Evolutionary conservation across 2,888 invertebrate species (phyloP).

Genomic region (Silvanus unidentatus): DNA sequence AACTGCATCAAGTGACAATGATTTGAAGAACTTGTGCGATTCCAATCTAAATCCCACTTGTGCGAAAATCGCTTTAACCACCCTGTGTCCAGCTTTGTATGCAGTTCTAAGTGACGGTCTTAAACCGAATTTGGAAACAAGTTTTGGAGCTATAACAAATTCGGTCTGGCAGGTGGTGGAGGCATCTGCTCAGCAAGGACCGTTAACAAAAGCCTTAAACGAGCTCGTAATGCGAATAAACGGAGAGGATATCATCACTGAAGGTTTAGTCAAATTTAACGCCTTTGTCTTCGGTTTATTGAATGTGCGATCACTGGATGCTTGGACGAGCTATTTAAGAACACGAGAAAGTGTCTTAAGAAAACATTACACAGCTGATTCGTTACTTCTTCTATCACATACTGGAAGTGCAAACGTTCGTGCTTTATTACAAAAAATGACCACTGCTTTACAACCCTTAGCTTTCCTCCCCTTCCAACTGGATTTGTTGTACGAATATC

Average conservation of each 20-base stretch:
- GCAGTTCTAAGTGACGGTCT: conserved; percentile 80
- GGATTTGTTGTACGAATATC: conserved; percentile 73
- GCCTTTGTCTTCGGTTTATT: conserved; percentile 82
- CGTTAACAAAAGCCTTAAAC: conserved; percentile 75
- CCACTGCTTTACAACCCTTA: conserved; percentile 72
- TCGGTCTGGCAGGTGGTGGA: conserved; percentile 88
- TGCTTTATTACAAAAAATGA: conserved; percentile 64
- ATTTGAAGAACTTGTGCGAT: conserved; percentile 55
- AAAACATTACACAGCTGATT: conserved; percentile 72
- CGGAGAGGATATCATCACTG: conserved; percentile 73
- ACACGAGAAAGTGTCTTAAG: conserved; percentile 75
- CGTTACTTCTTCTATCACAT: conserved; percentile 62
- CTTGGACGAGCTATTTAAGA: conserved; percentile 82
- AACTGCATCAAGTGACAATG: conserved; percentile 57
- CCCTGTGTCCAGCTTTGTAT: conserved; percentile 77
- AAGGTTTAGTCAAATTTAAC: conserved; percentile 81
- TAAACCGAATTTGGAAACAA: conserved; percentile 71
- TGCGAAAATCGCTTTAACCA: conserved; percentile 67
- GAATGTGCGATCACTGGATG: conserved; percentile 81
- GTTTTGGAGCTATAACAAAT: conserved; percentile 80
- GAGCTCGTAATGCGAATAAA: conserved; percentile 79
- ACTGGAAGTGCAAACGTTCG: conserved; percentile 57
- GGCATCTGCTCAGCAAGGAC: conserved; percentile 80
- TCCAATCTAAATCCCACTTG: conserved; percentile 58
- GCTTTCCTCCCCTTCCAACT: conserved; percentile 74